Evolutionary conservation across 2,113 vertebrate genomes (phyloP).

Genomic region (Otocyon megalotis): DNA sequence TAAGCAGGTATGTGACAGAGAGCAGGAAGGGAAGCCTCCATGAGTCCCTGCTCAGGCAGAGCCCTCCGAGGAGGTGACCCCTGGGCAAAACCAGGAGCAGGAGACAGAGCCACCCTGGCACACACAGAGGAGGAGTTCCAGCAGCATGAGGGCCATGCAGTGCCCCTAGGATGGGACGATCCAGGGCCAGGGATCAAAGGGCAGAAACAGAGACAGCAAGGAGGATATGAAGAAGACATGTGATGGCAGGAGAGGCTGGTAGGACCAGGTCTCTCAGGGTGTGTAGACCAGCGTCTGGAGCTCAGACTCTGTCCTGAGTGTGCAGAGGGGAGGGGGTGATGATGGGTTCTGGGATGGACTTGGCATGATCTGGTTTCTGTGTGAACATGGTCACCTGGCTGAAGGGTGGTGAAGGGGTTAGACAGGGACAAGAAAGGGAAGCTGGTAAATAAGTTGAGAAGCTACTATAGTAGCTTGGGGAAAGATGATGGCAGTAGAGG

Average conservation of each 20-base stretch:
- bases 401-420: not conserved
- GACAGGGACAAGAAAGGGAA: not conserved
- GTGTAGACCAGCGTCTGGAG: not conserved
- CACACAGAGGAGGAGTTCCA: not conserved
- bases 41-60: not conserved
- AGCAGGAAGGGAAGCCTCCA: not conserved
- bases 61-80: not conserved
- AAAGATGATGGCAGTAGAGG: not conserved
- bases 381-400: not conserved
- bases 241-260: not conserved
- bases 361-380: not conserved
- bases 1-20: not conserved
- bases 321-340: not conserved
- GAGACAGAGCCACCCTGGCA: not conserved
- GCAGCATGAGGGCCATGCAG: not conserved
- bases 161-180: rapidly evolving
- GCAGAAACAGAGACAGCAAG: not conserved
- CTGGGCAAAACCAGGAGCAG: not conserved
- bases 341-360: not conserved
- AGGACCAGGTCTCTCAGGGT: not conserved
- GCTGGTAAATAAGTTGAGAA: not conserved
- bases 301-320: not conserved
- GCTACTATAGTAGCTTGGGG: not conserved
- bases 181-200: not conserved
- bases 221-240: not conserved